Evolutionary conservation across 1,140 invertebrate genomes (phyloP).

Genomic region (Aphaenogaster ashmeadi): DNA sequence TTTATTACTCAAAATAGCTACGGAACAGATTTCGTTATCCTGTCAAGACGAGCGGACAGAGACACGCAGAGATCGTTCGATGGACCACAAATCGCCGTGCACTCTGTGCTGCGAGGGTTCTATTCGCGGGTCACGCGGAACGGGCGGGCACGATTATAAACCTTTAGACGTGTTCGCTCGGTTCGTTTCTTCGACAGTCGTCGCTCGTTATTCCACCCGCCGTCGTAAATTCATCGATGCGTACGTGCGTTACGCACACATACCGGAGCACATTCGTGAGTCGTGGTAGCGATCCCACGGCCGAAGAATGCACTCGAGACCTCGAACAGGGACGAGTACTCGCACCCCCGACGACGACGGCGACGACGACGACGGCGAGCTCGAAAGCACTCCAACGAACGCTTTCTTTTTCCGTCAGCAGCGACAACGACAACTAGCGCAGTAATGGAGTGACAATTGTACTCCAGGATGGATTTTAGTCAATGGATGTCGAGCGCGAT

Average conservation of each 20-base stretch:
- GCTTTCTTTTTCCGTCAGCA: slow-evolving; percentile 68
- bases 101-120: neutral
- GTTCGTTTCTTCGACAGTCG: slow-evolving; percentile 20
- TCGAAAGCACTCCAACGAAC: slow-evolving; percentile 66
- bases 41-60: neutral
- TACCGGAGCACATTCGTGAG: slow-evolving; percentile 29
- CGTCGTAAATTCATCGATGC: slow-evolving; percentile 34
- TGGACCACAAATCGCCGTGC: neutral
- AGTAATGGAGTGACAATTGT: slow-evolving; percentile 74
- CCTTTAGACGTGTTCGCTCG: slow-evolving; percentile 28
- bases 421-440: slow-evolving; percentile 61
- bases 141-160: slow-evolving; percentile 30
- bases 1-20: neutral
- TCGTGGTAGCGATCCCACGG: slow-evolving; percentile 21
- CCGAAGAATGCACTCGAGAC: slow-evolving; percentile 63
- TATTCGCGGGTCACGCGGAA: slow-evolving; percentile 23
- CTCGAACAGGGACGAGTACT: slow-evolving; percentile 57
- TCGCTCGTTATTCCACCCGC: neutral
- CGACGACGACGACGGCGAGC: slow-evolving; percentile 32
- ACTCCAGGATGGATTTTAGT: slow-evolving; percentile 58
- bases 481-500: slow-evolving; percentile 58
- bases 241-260: neutral
- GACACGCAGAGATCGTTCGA: neutral
- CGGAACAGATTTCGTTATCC: neutral
- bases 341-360: slow-evolving; percentile 24